phyloP scores from a whole-genome alignment of 2,888 invertebrate species.

The Dryobotodes eremita region DNA sequence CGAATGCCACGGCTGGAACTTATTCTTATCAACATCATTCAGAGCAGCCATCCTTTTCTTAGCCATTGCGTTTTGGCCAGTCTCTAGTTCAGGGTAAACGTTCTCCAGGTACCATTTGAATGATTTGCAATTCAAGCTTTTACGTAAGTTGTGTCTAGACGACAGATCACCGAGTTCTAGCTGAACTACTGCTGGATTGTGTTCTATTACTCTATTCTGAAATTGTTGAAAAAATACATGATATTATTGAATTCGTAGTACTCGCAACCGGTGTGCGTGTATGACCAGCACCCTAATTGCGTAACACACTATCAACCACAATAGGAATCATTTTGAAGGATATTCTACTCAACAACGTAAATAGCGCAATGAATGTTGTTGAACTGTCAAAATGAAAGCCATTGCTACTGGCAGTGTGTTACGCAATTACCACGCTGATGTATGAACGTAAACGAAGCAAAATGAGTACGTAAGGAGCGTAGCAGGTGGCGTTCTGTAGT shows the following conservation, averaged over 20 bases:
- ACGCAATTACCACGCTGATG: too few species aligned
- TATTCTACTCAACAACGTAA: too few species aligned
- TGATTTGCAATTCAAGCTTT: slow-evolving; percentile 94
- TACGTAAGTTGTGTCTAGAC: slow-evolving; percentile 93
- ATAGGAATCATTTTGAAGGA: neutral
- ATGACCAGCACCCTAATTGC: neutral
- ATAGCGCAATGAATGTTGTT: too few species aligned
- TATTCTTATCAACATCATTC: slow-evolving; percentile 90
- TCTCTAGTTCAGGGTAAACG: slow-evolving; percentile 95
- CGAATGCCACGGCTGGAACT: slow-evolving; percentile 96
- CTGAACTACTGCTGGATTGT: slow-evolving; percentile 91
- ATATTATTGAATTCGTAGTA: neutral
- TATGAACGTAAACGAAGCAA: neutral
- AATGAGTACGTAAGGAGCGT: neutral
- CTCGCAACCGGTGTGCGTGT: neutral
- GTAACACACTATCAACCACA: neutral
- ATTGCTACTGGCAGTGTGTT: too few species aligned
- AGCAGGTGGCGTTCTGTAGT: neutral
- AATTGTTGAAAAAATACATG: slow-evolving; percentile 12
- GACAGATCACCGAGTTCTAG: slow-evolving; percentile 95
- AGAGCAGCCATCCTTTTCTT: slow-evolving; percentile 91
- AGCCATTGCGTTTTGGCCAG: slow-evolving; percentile 91
- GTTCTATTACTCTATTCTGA: slow-evolving; percentile 94
- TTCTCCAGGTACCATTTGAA: slow-evolving; percentile 97
- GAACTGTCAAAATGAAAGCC: too few species aligned